phyloP scores from a whole-genome alignment of 2,113 vertebrate genomes.

The Bombycilla garrulus region DNA sequence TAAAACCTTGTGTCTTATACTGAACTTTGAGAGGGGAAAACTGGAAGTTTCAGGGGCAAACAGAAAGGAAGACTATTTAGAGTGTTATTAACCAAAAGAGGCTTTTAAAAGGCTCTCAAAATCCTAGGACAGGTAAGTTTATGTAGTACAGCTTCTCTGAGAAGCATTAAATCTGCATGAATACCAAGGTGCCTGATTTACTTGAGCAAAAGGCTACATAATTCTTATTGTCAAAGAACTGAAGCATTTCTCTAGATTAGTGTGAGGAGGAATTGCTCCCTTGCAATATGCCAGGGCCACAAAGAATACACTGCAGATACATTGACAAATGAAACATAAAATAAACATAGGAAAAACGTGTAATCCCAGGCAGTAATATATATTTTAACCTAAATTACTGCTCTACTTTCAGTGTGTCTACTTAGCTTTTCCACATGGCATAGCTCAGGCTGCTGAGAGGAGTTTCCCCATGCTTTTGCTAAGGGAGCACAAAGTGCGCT shows the following conservation, averaged over 20 bases:
- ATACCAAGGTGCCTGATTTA: neutral
- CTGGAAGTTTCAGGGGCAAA: neutral
- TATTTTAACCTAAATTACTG: neutral
- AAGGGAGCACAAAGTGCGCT: neutral
- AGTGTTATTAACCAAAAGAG: neutral
- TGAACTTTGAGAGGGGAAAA: neutral
- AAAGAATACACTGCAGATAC: neutral
- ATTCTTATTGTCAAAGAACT: constrained; percentile 9
- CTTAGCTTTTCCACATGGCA: neutral
- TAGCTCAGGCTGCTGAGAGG: neutral
- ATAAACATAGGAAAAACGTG: neutral
- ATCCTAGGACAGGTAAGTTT: neutral
- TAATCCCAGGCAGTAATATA: neutral
- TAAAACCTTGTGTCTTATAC: neutral
- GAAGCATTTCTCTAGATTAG: neutral
- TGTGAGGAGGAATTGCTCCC: neutral
- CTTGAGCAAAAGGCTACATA: neutral
- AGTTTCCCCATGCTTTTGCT: neutral
- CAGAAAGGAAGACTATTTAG: neutral
- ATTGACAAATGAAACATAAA: neutral
- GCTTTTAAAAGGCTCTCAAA: neutral
- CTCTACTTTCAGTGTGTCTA: neutral
- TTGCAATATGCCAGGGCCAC: neutral
- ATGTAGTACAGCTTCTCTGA: neutral
- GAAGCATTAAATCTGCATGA: neutral